Conservation (phyloP, 2,888 invertebrate genomes). For the Spilosoma lubricipeda region DNA sequence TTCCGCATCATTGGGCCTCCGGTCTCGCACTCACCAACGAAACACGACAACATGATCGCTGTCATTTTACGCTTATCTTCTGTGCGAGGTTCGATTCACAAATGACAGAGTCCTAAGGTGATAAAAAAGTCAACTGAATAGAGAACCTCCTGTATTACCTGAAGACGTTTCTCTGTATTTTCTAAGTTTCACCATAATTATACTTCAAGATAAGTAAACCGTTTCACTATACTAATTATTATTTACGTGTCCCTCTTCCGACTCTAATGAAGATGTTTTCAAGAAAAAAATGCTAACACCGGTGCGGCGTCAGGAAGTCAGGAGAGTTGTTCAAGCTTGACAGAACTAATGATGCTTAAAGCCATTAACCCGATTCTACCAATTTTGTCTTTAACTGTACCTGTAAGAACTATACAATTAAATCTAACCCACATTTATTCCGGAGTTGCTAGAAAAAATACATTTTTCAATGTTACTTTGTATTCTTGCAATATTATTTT, state of each 20-base stretch:
- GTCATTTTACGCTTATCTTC: no score
- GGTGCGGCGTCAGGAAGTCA: conserved; percentile 9
- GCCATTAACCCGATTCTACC: conserved; percentile 12
- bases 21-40: no score
- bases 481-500: neutral
- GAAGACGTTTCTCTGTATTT: no score
- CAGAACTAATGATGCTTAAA: conserved; percentile 7
- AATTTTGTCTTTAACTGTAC: conserved; percentile 18
- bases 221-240: neutral
- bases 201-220: neutral
- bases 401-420: conserved; percentile 31
- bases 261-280: conserved; percentile 14
- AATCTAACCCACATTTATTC: conserved; percentile 39
- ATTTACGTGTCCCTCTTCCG: conserved; percentile 3
- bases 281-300: neutral
- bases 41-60: no score
- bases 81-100: no score
- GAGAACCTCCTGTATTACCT: no score
- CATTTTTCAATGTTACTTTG: conserved; percentile 29
- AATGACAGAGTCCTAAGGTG: no score
- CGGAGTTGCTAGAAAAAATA: conserved; percentile 28
- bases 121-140: no score
- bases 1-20: no score
- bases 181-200: neutral
- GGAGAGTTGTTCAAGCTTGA: conserved; percentile 5